Evolutionary conservation across 2,113 vertebrate species (phyloP).

Genomic region (Sarotherodon lohbergeri): DNA sequence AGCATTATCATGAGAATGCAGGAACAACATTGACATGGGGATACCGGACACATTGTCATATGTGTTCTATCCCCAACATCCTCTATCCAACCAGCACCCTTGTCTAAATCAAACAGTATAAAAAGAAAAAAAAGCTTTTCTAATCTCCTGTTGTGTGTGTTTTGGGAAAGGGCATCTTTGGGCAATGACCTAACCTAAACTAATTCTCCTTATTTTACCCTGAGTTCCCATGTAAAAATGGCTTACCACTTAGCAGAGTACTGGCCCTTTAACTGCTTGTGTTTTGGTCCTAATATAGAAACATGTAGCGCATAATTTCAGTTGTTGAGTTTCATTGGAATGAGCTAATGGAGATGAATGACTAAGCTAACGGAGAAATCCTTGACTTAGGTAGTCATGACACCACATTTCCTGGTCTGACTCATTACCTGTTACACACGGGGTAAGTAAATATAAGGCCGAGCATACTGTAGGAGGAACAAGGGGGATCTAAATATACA

Average conservation of each 20-base stretch:
- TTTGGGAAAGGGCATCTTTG: neutral
- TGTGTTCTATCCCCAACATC: too few relatives aligned
- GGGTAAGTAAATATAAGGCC: neutral
- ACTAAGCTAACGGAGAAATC: constrained; percentile 18
- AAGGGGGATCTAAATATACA: neutral
- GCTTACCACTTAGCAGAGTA: neutral
- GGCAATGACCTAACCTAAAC: accelerated
- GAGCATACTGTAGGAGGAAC: neutral
- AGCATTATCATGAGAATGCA: neutral
- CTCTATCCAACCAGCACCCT: neutral
- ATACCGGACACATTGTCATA: neutral
- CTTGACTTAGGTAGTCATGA: constrained; percentile 7
- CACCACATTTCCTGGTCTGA: constrained; percentile 25
- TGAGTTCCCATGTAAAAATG: neutral
- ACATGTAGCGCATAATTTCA: neutral
- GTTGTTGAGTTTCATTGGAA: neutral
- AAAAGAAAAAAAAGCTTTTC: neutral
- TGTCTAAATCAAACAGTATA: neutral
- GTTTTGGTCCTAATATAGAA: neutral
- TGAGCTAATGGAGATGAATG: neutral
- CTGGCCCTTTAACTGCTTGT: neutral
- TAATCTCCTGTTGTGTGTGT: neutral
- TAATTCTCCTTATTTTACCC: neutral
- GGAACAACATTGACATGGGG: neutral
- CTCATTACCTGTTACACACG: neutral